These are phyloP conservation scores for Synchiropus splendidus DNA, from an alignment of 2,113 vertebrate species.

Conservation along the genomic window DNA sequence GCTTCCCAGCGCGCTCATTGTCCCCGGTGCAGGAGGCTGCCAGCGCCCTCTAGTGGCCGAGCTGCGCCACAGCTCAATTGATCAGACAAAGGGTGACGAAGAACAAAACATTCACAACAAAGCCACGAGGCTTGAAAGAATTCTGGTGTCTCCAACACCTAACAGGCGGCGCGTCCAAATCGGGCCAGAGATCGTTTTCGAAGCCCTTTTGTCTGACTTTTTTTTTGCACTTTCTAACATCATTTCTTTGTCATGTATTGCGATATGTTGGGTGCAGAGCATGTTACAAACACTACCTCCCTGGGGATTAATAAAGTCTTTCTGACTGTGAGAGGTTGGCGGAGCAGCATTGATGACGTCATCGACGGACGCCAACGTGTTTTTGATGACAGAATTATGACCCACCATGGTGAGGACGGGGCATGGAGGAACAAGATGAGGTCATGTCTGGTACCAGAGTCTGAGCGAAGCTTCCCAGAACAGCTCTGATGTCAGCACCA, in stretches of 20 bases:
- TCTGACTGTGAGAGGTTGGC: too few relatives aligned
- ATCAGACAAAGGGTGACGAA: slow-evolving; percentile 46
- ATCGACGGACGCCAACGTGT: not conserved
- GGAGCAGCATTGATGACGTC: slow-evolving; percentile 1
- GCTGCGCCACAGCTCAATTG: not conserved
- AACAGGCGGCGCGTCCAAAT: too few relatives aligned
- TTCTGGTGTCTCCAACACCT: too few relatives aligned
- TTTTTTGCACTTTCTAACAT: too few relatives aligned
- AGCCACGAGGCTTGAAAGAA: too few relatives aligned
- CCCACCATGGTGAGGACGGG: not conserved
- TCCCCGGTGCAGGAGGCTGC: slow-evolving; percentile 22
- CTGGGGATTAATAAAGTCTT: too few relatives aligned
- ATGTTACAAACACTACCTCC: too few relatives aligned
- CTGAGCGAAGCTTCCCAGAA: slow-evolving; percentile 42
- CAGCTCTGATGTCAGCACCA: slow-evolving; percentile 44
- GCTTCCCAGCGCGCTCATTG: slow-evolving; percentile 53
- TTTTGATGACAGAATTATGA: not conserved
- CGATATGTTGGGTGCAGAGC: too few relatives aligned
- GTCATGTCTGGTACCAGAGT: slow-evolving; percentile 45
- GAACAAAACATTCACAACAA: slow-evolving; percentile 6
- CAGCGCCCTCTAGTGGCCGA: slow-evolving; percentile 44
- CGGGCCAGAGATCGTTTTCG: too few relatives aligned
- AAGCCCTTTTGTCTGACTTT: too few relatives aligned
- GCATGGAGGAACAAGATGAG: slow-evolving; percentile 24
- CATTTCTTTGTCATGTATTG: too few relatives aligned